phyloP scores from a whole-genome alignment of 2,797 vertebrate genomes.

The Sandelia bainsii region DNA sequence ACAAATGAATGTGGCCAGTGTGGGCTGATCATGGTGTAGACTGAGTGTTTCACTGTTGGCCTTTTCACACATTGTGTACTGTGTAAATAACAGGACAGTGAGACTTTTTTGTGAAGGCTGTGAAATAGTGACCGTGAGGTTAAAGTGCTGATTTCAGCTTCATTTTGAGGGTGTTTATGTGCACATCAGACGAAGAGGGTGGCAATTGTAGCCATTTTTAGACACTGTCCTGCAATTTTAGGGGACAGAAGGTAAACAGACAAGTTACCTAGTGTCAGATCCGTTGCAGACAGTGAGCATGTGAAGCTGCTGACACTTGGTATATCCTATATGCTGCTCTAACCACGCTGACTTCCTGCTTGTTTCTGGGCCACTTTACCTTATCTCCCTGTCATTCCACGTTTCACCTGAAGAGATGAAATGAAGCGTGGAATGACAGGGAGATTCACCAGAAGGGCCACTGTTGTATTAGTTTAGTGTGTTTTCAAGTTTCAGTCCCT shows the following conservation, averaged over 20 bases:
- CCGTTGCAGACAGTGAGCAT: not conserved
- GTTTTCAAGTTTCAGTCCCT: too few relatives aligned
- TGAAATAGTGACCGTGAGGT: not conserved
- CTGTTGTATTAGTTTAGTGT: too few relatives aligned
- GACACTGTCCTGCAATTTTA: not conserved
- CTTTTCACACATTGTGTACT: not conserved
- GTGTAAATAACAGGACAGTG: not conserved
- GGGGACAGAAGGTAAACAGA: not conserved
- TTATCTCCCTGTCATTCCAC: too few relatives aligned
- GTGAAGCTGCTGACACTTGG: too few relatives aligned
- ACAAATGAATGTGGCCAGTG: not conserved
- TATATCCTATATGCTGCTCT: too few relatives aligned
- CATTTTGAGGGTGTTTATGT: not conserved
- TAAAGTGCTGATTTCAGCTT: not conserved
- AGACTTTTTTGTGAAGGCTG: not conserved
- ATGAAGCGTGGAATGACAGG: too few relatives aligned
- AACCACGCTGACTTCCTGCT: not conserved
- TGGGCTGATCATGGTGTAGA: not conserved
- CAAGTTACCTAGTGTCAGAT: not conserved
- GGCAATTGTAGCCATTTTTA: not conserved
- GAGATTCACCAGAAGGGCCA: too few relatives aligned
- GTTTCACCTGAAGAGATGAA: too few relatives aligned
- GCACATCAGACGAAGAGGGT: not conserved
- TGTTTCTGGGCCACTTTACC: too few relatives aligned
- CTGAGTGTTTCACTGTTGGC: not conserved